These are phyloP conservation scores for Carposina sasakii DNA, from an alignment of 1,140 invertebrate genomes.

Conservation along the genomic window DNA sequence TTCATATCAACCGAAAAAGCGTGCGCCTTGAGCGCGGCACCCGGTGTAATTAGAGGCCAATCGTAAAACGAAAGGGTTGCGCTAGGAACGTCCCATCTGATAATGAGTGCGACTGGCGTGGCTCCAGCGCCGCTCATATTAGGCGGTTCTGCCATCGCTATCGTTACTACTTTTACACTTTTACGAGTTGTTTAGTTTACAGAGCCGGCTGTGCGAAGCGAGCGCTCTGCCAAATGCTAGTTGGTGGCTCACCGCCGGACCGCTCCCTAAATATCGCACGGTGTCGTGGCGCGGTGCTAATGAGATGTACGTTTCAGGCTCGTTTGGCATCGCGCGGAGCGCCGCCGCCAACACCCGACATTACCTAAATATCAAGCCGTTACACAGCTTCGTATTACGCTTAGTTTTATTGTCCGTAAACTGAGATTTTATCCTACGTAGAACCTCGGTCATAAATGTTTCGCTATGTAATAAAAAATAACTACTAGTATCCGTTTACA, in stretches of 20 bases:
- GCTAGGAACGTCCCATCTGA: conserved; percentile 63
- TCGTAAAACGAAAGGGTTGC: conserved; percentile 68
- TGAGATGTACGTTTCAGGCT: conserved; percentile 53
- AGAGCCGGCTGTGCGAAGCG: conserved; percentile 49
- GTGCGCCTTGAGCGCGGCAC: conserved; percentile 62
- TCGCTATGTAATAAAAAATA: no score
- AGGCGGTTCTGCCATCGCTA: conserved; percentile 53
- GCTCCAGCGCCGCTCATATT: conserved; percentile 67
- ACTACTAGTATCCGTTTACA: conserved; percentile 54
- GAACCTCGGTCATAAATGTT: no score
- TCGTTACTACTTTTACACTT: conserved; percentile 71
- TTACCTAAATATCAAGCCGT: conserved; percentile 29
- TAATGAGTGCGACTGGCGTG: conserved; percentile 65
- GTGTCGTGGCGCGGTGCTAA: conserved; percentile 59
- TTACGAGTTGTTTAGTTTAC: conserved; percentile 70
- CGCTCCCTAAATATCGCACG: conserved; percentile 58
- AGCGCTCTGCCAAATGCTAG: conserved; percentile 64
- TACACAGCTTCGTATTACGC: conserved; percentile 10
- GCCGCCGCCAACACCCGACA: conserved; percentile 17
- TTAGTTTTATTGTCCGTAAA: conserved; percentile 12
- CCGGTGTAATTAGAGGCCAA: conserved; percentile 64
- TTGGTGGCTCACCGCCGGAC: conserved; percentile 63
- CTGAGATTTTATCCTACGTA: no score
- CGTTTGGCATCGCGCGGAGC: conserved; percentile 41
- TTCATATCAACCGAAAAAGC: conserved; percentile 51